Base-by-base conservation (phyloP, 30 jellyfish, hydroid and myxozoan species). In the Phacellophora camtschatica region DNA sequence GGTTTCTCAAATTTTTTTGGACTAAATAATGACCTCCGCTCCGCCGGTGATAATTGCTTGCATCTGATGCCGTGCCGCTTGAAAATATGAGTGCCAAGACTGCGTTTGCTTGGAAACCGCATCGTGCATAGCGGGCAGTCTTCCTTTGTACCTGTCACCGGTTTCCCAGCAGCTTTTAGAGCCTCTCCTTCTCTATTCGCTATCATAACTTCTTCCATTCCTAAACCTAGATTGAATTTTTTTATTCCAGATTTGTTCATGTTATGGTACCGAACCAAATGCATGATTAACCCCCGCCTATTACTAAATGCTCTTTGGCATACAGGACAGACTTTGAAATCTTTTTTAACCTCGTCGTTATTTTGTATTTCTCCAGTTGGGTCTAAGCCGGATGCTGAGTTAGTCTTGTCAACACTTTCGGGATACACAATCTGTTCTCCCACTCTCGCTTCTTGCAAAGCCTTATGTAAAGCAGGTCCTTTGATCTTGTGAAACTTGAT, bases 1-100 rank as follows among this genome's bases (percentile, higher is more conserved):
- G 54, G 19, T 69, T 28, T 28, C 61, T 58, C 85, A 25, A 22
- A 43, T 45, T 24, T 23, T 2, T 45, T 50, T 16, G 56, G 57
- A 35, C 71, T 89, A 76, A 53, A 68, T 15, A 69, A 42, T 5
- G 86, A 68, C 64, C 86, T 36, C 19, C 86, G 62, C 33, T 71
- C 94, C n/a, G 94, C 86, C 1, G 86, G 86, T 3, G 94, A 68
- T 31, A 71, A 28, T 53, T 59, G 72, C 48, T 82, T 69, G 61
- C 97, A 89, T 42, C 97, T 35, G 16, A 89, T 89, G 27, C 97
- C 97, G 51, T 89, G 97, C 74, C 83, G 56, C 54, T 83, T 83
- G 81, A 82, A 77, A 29, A 82, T 91, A 27, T 89, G 97, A 18
- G 95, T 59, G 13, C 87, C 85, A 25, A 89, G 77, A 29, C 91